A percentile compares a stretch with the other conserved stretches of the same genome.
These are phyloP conservation scores for Struthio camelus DNA, from an alignment of 2,113 vertebrate genomes.

Conservation along the genomic window DNA sequence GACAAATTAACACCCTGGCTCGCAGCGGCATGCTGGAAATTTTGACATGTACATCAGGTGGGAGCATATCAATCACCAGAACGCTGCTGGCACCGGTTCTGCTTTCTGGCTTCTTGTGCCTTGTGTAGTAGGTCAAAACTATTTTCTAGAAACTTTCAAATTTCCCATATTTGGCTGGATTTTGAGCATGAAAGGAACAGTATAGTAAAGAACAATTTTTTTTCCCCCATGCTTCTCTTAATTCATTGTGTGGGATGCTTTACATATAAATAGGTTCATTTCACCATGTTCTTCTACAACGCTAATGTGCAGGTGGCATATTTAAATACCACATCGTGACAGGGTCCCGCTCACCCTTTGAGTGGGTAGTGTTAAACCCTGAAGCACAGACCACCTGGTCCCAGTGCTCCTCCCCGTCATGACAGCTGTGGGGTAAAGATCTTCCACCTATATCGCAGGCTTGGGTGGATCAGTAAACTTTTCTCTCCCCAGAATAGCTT, in stretches of 20 bases:
- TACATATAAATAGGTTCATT: neutral
- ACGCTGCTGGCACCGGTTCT: neutral
- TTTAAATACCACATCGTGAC: neutral
- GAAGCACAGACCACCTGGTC: neutral
- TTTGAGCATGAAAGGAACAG: neutral
- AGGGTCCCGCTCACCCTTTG: neutral
- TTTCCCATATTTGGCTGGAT: neutral
- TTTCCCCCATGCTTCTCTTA: neutral
- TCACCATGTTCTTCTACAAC: fast-evolving
- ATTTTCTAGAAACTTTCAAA: neutral
- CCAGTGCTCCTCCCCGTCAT: too few relatives aligned
- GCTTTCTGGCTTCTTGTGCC: neutral
- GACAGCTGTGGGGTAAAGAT: too few relatives aligned
- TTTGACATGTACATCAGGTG: neutral
- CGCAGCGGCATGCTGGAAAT: neutral
- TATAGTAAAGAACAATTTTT: neutral
- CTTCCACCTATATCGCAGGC: too few relatives aligned
- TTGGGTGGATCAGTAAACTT: too few relatives aligned
- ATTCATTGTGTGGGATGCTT: neutral
- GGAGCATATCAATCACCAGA: neutral
- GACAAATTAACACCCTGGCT: neutral
- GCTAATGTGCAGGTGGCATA: neutral
- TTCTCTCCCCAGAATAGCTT: too few relatives aligned
- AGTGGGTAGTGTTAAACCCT: neutral
- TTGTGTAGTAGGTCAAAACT: neutral